phyloP scores from a whole-genome alignment of 92 coral and sea anemone genomes.

The Epizoanthus scotinus region DNA sequence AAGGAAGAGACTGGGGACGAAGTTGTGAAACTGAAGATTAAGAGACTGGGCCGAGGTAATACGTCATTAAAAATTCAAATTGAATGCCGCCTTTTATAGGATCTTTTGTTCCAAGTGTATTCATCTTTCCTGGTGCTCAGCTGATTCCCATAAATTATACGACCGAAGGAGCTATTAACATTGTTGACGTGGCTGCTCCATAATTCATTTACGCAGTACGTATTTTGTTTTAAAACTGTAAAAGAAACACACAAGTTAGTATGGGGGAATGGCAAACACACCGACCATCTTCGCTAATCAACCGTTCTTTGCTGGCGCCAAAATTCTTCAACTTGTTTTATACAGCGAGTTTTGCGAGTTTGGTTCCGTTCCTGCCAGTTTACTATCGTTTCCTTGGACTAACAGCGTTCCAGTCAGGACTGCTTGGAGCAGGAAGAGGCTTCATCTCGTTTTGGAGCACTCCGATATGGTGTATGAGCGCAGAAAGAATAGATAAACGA shows the following conservation, averaged over 20 bases:
- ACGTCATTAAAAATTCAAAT: no score
- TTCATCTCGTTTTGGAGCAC: constrained; percentile 84
- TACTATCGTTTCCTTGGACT: constrained; percentile 93
- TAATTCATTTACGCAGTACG: constrained; percentile 7
- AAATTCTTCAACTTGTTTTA: constrained; percentile 76
- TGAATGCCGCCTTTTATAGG: no score
- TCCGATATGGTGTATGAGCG: constrained; percentile 63
- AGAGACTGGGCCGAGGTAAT: no score
- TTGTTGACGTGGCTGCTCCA: constrained; percentile 40
- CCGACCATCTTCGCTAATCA: constrained; percentile 47
- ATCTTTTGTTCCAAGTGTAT: no score
- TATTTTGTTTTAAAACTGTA: not conserved
- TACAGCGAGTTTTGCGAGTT: constrained; percentile 72
- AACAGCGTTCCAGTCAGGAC: constrained; percentile 88
- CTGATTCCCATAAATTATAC: constrained; percentile 37
- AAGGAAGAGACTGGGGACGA: no score
- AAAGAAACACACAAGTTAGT: not conserved
- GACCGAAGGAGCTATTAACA: not conserved
- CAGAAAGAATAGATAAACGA: constrained; percentile 74
- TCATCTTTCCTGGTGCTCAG: constrained; percentile 11
- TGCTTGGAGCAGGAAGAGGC: constrained; percentile 73
- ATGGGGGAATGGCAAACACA: constrained; percentile 35
- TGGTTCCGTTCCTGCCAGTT: constrained; percentile 93
- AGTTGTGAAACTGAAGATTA: no score
- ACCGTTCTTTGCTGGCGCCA: constrained; percentile 76